Conservation (phyloP, 1,140 invertebrate genomes). For the Heliothis subflexa region DNA sequence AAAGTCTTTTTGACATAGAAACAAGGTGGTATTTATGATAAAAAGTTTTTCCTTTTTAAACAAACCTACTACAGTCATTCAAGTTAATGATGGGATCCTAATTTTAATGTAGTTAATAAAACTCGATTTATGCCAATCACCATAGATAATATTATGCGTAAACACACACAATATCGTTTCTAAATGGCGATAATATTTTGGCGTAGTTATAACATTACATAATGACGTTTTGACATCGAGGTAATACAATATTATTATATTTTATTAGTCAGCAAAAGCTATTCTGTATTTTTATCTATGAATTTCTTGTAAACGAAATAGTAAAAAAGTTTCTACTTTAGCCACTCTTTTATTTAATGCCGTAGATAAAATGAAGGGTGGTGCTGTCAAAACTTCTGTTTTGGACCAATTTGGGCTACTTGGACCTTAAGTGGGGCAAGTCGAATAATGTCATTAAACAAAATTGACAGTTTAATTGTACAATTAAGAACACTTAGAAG, state of each 20-base stretch:
- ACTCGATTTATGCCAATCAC: neutral
- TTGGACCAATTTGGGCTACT: slow-evolving; percentile 30
- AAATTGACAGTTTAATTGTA: slow-evolving; percentile 43
- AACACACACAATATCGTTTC: neutral
- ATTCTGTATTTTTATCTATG: no score
- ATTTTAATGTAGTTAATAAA: no score
- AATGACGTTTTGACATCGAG: no score
- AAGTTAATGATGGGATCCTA: no score
- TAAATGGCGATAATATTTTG: neutral
- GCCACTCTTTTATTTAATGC: neutral
- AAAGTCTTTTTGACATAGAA: no score
- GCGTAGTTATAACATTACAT: neutral
- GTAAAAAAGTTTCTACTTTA: no score
- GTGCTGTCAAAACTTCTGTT: slow-evolving; percentile 24
- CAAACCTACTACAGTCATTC: no score
- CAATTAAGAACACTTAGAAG: slow-evolving; percentile 54
- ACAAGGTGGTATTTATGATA: no score
- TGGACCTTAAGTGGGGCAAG: slow-evolving; percentile 52
- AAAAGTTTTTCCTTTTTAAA: no score
- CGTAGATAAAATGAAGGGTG: neutral
- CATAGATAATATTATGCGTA: neutral
- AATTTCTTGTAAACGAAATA: no score
- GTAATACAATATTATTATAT: no score
- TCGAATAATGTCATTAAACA: slow-evolving; percentile 67
- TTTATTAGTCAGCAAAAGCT: no score